Evolutionary conservation across 2,113 vertebrate genomes (phyloP), one percentile per base, ranked within the genome.

Genomic region (Tachysurus vachellii): DNA sequence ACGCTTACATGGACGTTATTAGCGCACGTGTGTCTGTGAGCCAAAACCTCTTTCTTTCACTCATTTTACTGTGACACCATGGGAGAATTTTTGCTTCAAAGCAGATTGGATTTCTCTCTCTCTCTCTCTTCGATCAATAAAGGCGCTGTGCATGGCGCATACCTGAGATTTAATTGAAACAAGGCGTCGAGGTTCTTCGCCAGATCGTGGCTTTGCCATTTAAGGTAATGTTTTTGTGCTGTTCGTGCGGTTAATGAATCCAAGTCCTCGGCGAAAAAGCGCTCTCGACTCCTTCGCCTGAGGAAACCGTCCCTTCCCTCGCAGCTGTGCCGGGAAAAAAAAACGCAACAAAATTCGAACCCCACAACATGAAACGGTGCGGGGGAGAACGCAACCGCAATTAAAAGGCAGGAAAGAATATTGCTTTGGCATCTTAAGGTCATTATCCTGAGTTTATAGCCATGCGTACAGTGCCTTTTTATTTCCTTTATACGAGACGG

Each of bases 111-210:
- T 83, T 16, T 57, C 71, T 68, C 57, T 73, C 66, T 59, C 66
- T 82, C 59, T 26, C 84, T 70, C 17, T 80, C 66, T 83, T 70
- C 66, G 82, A 64, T 85, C 80, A 64, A 62, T 85, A 83, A 71
- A 77, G 66, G 56, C 53, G 28, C 79, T n/a, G 82, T 42, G 75
- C 71, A 59, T 47, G n/a, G 47, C 89, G 89, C 92, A 91, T 95
- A 95, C 94, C 94, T 95, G 94, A 91, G 70, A 94, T 93, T 87
- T 95, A 95, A 95, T 95, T 95, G 94, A 95, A 95, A 95, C 94
- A 95, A 95, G 94, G 93, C 92, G 86, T 90, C 89, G 85, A 91
- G 66, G 88, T 90, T 88, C 87, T 88, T 83, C 90, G 94, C 95
- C 94, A 95, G 93, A 92, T 88, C 90, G 90, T 90, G 91, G 93